phyloP scores from a whole-genome alignment of 2,888 invertebrate species.

The Tyria jacobaeae region DNA sequence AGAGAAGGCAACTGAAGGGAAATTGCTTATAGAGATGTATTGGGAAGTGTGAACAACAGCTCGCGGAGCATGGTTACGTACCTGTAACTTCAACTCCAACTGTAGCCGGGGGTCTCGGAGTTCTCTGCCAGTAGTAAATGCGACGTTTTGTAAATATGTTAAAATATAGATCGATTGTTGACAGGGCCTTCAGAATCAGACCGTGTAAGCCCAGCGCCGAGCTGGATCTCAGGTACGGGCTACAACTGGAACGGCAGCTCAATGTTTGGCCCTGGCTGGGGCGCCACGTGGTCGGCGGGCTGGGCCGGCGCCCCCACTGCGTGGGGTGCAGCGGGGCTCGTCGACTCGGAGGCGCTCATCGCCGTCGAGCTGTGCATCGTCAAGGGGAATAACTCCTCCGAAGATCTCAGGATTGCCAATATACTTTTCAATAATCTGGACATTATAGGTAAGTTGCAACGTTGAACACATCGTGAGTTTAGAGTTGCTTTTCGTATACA shows the following conservation, averaged over 20 bases:
- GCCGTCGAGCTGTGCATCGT: conserved; percentile 86
- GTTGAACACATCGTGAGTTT: too few species aligned
- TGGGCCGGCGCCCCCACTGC: conserved; percentile 86
- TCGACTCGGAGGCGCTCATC: conserved; percentile 93
- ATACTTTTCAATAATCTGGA: conserved; percentile 98
- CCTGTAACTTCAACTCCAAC: too few species aligned
- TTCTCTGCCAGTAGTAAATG: too few species aligned
- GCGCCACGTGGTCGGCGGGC: conserved; percentile 88
- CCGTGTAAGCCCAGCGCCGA: conserved; percentile 61
- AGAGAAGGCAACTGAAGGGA: too few species aligned
- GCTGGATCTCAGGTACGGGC: conserved; percentile 54
- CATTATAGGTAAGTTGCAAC: conserved; percentile 91
- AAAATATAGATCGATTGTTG: not conserved
- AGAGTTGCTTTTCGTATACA: too few species aligned
- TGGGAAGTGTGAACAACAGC: too few species aligned
- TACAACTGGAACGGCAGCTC: conserved; percentile 53
- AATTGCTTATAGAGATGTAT: too few species aligned
- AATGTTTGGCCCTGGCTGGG: conserved; percentile 83
- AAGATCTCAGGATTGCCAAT: conserved; percentile 91
- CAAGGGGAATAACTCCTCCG: conserved; percentile 79
- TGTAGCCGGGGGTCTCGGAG: too few species aligned
- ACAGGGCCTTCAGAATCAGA: conserved; percentile 54
- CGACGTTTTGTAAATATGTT: not conserved
- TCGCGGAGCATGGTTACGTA: too few species aligned
- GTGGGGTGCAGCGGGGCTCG: conserved; percentile 90